Evolutionary conservation across 2,888 invertebrate species (phyloP), one percentile per base, ranked within the genome.

Genomic region (Chaitophorus viminalis): DNA sequence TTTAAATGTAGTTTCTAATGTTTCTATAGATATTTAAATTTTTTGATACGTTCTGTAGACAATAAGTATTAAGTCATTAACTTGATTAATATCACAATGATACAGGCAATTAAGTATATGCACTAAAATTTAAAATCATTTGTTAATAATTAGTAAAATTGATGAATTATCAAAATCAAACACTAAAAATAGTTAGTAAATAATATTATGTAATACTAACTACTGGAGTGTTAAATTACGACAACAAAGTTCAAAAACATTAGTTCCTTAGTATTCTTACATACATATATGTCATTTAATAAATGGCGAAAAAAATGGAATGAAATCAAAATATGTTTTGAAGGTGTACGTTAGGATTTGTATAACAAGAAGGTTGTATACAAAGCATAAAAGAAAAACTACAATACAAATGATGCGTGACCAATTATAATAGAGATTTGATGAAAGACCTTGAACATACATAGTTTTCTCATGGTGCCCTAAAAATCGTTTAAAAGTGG

Each of bases 391-490:
- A 81, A 87, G 87, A 81, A 87, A 79, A 87, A 87, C 87, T 79
- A 87, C 87, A 87, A 81, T 74, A 79, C 87, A 87, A 81, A 87
- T 87, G 87, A 87, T 81, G 87, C 79, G 74, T 87, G 87, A 87
- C 87, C 87, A 87, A 87, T 79, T 87, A 87, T 74, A 87, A 86
- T 86, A 68, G 87, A 87, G 54, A 87, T 72, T 60, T 74, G 74
- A 78, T 29, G 79, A 39, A 81, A 60, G 79, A 87, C 87, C 87
- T 87, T 87, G 87, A 87, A 87, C 39, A 79, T 79, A 79, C 29
- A 31, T 74, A 79, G 39, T 87, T 87, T 87, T 87, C 87, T 87
- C 79, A 81, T 87, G 79, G 74, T 87, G 46, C 60, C 21, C 72
- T 87, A 79, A 79, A 87, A 87, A 81, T 87, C 21, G 39, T 87